These are phyloP conservation scores for Tamandua tetradactyla DNA, from an alignment of 2,797 vertebrate species.

Conservation along the genomic window DNA sequence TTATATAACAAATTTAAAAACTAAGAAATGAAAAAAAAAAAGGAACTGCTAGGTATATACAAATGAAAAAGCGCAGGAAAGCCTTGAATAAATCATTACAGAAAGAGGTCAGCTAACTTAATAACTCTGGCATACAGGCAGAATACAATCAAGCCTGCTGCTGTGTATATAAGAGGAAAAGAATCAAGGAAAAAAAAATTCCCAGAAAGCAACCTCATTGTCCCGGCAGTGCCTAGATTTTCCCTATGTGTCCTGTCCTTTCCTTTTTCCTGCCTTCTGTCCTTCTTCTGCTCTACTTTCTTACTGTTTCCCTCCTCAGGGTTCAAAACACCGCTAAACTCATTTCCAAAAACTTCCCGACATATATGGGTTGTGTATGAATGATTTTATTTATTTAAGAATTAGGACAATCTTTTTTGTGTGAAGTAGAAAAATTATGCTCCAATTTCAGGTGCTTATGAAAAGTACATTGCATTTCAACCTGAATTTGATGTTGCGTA, in stretches of 20 bases:
- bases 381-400: constrained; percentile 80
- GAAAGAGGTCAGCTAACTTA: constrained; percentile 62
- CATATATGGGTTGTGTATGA: constrained; percentile 72
- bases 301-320: constrained; percentile 29
- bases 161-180: constrained; percentile 29
- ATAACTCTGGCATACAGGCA: background rate
- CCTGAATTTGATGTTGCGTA: constrained; percentile 75
- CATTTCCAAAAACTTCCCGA: constrained; percentile 66
- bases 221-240: accelerated
- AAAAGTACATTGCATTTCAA: constrained; percentile 78
- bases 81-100: constrained; percentile 50
- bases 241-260: background rate
- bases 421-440: constrained; percentile 80
- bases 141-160: background rate
- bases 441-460: constrained; percentile 79
- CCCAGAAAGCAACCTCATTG: background rate
- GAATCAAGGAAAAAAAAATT: constrained; percentile 50
- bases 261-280: constrained; percentile 6
- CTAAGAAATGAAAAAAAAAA: constrained; percentile 11
- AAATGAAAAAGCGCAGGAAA: constrained; percentile 41
- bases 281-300: constrained; percentile 45
- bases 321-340: constrained; percentile 68
- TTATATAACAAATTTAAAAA: constrained; percentile 58
- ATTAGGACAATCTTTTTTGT: constrained; percentile 80
- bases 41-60: background rate